A percentile compares a stretch with the other conserved stretches of the same genome.
phyloP scores from a whole-genome alignment of 2,888 invertebrate genomes.

The Atherix ibis region DNA sequence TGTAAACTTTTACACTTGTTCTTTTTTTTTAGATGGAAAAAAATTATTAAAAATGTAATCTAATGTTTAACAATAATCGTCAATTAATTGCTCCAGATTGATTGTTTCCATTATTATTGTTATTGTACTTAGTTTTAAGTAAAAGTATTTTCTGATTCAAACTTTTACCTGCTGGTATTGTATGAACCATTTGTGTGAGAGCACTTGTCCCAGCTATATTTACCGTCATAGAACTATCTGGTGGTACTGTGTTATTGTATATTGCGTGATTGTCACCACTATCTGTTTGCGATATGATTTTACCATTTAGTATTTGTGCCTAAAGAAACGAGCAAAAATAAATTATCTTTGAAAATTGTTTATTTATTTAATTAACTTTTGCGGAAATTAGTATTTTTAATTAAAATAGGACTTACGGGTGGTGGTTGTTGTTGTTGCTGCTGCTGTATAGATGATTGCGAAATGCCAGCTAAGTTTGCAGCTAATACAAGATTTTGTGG shows the following conservation, averaged over 20 bases:
- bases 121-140: slow-evolving; percentile 20
- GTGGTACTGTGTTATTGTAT: background rate
- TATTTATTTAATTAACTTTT: no score
- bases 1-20: no score
- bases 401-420: no score
- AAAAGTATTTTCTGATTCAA: slow-evolving; percentile 25
- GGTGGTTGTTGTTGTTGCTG: no score
- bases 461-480: slow-evolving; percentile 8
- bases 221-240: background rate
- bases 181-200: slow-evolving; percentile 4
- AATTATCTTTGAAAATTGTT: no score
- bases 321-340: no score
- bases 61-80: slow-evolving; percentile 3
- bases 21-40: no score
- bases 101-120: slow-evolving; percentile 6
- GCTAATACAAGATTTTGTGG: slow-evolving; percentile 7
- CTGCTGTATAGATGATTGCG: slow-evolving; percentile 2
- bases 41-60: background rate
- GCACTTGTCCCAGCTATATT: background rate
- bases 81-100: slow-evolving; percentile 6
- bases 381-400: no score
- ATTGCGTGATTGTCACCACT: background rate
- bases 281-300: no score
- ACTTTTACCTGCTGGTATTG: slow-evolving; percentile 12
- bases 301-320: no score